Percentiles rank a stretch among this genome's conserved stretches.
These are phyloP conservation scores for Arctia plantaginis DNA, from an alignment of 2,888 invertebrate genomes.

Conservation along the genomic window DNA sequence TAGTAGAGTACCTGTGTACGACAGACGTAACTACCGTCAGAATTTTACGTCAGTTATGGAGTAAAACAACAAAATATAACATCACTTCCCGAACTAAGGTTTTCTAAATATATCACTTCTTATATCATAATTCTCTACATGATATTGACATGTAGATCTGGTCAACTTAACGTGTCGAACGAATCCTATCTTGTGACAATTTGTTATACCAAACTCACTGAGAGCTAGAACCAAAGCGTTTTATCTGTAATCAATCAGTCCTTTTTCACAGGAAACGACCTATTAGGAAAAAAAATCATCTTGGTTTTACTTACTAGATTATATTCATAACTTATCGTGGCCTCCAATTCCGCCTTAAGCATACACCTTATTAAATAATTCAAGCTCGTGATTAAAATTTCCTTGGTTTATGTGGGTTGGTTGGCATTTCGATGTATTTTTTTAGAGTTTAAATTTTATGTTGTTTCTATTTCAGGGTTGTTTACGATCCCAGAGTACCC, in stretches of 20 bases:
- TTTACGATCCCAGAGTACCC: constrained; percentile 83
- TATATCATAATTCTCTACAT: background rate
- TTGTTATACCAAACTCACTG: too few species aligned
- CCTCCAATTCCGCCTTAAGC: background rate
- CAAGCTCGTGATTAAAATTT: background rate
- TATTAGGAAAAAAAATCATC: background rate
- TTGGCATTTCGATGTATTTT: background rate
- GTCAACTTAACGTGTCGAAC: background rate
- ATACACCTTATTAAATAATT: background rate
- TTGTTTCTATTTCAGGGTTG: constrained; percentile 69
- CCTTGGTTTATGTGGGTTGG: background rate
- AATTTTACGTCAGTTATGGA: background rate
- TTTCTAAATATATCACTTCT: background rate
- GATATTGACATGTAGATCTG: background rate
- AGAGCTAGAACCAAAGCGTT: background rate
- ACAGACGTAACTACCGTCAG: background rate
- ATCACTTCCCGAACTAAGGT: background rate
- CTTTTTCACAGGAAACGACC: background rate
- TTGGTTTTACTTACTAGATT: background rate
- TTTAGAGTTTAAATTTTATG: background rate
- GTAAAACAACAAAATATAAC: background rate
- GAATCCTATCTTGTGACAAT: background rate
- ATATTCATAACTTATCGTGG: background rate
- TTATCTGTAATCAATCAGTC: background rate
- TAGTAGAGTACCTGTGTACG: background rate